Evolutionary conservation across 2,113 vertebrate species (phyloP).

Genomic region (Solea senegalensis): DNA sequence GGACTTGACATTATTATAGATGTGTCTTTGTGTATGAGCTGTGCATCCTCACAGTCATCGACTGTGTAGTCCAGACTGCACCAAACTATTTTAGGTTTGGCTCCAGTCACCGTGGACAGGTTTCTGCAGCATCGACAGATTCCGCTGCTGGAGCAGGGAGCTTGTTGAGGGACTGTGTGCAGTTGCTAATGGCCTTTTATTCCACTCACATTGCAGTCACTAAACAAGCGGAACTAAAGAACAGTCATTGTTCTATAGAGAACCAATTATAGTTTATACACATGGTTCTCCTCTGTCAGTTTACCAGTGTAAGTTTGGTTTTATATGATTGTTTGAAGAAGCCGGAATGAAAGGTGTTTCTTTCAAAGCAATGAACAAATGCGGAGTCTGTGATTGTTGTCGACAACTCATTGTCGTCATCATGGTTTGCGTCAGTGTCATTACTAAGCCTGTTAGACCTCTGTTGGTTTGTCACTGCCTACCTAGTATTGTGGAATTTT

Average conservation of each 20-base stretch:
- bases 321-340: too few relatives aligned
- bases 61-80: conserved; percentile 54
- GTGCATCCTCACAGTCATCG: neutral
- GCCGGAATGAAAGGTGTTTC: too few relatives aligned
- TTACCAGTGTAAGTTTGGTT: neutral
- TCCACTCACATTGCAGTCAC: neutral
- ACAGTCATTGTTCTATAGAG: neutral
- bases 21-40: neutral
- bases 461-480: too few relatives aligned
- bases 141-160: conserved; percentile 25
- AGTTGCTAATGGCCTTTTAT: neutral
- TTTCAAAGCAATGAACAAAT: too few relatives aligned
- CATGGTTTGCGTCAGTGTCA: too few relatives aligned
- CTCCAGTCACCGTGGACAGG: conserved; percentile 37
- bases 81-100: conserved; percentile 59
- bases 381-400: too few relatives aligned
- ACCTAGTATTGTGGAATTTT: too few relatives aligned
- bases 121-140: conserved; percentile 58
- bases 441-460: too few relatives aligned
- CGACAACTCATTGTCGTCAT: too few relatives aligned
- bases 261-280: neutral
- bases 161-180: conserved; percentile 6
- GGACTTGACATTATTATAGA: neutral
- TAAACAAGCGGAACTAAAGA: neutral
- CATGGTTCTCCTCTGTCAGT: neutral